Evolutionary conservation across 1,140 invertebrate genomes (phyloP).

Genomic region (Megalonaias nervosa): DNA sequence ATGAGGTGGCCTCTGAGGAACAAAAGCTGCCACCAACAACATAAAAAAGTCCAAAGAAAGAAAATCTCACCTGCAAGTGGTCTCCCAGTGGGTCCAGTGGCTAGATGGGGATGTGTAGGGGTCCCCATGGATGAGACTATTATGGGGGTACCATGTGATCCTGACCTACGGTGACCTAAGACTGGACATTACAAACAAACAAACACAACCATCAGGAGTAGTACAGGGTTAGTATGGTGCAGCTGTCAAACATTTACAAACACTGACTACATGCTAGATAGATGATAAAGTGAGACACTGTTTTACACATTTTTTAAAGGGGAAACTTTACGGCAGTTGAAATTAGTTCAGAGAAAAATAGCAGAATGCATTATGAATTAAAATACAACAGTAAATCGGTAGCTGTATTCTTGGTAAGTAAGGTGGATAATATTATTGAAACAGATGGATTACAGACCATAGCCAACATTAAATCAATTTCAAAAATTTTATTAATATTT

Average conservation of each 20-base stretch:
- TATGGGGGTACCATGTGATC: slow-evolving; percentile 59
- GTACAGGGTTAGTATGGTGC: slow-evolving; percentile 4
- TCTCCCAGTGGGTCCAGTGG: too few relatives aligned
- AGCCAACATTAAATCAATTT: too few relatives aligned
- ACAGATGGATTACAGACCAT: too few relatives aligned
- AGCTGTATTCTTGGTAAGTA: too few relatives aligned
- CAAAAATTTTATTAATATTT: too few relatives aligned
- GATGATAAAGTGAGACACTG: background rate
- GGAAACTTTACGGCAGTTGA: background rate
- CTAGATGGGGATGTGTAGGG: background rate
- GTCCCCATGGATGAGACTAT: slow-evolving; percentile 44
- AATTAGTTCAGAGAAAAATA: slow-evolving; percentile 6
- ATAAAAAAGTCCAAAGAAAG: too few relatives aligned
- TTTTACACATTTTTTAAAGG: background rate
- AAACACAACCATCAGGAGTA: background rate
- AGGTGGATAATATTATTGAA: too few relatives aligned
- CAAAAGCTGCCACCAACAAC: too few relatives aligned
- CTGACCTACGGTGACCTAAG: slow-evolving; percentile 61
- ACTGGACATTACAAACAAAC: slow-evolving; percentile 25
- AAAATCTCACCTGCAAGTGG: too few relatives aligned
- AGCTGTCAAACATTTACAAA: slow-evolving; percentile 17
- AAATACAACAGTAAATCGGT: too few relatives aligned
- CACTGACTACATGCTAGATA: slow-evolving; percentile 1
- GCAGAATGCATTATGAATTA: background rate
- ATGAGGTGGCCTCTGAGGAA: too few relatives aligned